Conservation (phyloP, 2,113 vertebrate genomes). For the Cyphomyrus discorhynchus region DNA sequence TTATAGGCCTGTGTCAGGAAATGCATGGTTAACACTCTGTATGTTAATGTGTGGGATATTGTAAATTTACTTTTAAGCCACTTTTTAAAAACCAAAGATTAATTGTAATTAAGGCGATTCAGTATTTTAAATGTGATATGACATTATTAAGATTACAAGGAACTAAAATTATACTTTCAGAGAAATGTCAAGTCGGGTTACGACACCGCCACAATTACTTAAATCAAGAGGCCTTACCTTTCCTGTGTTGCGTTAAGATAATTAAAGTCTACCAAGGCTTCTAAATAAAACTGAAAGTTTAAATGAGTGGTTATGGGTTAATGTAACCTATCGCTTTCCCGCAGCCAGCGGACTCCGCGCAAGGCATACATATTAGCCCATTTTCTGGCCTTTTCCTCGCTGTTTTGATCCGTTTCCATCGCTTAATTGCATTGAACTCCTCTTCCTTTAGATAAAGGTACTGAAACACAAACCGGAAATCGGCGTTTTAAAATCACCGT, state of each 20-base stretch:
- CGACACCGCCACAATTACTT: conserved; percentile 51
- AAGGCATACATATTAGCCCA: conserved; percentile 38
- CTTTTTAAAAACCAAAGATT: background rate
- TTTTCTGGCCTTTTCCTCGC: background rate
- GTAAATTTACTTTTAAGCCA: background rate
- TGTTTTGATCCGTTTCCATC: conserved; percentile 25
- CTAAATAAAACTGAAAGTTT: conserved; percentile 55
- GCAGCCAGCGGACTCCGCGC: conserved; percentile 45
- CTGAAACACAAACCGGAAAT: conserved; percentile 17
- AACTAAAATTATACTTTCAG: conserved; percentile 4
- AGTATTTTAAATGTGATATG: background rate
- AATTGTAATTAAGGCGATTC: background rate
- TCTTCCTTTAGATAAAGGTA: background rate
- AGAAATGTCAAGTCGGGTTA: conserved; percentile 54
- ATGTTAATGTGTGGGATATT: background rate
- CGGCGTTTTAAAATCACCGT: conserved; percentile 27
- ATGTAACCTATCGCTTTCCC: conserved; percentile 55
- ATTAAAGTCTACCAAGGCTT: conserved; percentile 51
- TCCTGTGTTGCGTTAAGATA: conserved; percentile 45
- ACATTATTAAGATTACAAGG: background rate
- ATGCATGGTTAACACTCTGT: background rate
- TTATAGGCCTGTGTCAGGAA: background rate
- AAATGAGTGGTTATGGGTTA: conserved; percentile 59
- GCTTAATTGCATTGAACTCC: conserved; percentile 11
- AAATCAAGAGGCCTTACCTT: conserved; percentile 51